Base-by-base conservation (phyloP, 2,113 vertebrate species). In the Bombycilla garrulus region DNA sequence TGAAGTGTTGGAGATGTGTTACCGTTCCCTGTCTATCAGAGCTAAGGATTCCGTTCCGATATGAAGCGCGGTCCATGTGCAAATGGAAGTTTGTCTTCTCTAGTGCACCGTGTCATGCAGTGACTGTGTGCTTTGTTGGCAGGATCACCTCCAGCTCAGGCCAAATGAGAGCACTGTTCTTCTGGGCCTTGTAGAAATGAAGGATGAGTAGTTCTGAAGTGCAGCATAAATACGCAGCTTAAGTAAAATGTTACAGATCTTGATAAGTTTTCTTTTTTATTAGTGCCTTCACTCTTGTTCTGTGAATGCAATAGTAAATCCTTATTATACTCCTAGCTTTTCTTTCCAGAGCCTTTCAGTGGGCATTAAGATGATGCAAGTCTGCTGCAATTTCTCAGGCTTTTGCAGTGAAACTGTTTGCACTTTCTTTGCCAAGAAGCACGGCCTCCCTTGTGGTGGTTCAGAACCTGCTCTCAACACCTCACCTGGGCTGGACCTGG, bases 31-130 rank as follows among this genome's bases (percentile, higher is more conserved):
- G 17, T 29, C 50, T n/a, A 8, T 83, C 22, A 21, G 67, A 91
- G 23, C n/a, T 45, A 56, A 62, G 72, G 81, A 23, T 77, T 69
- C 54, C 6, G 22, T 65, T 71, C 45, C 22, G 12, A 0, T 42
- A 17, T 21, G 45, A 66, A 73, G 29, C 5, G 2, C n/a, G 58
- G 66, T 66, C 48, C 1, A 0, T 17, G 26, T 45, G 45, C 66
- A 69, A 54, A 15, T 62, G 42, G 28, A 44, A 57, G 31, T 24
- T 56, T 12, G 45, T 61, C n/a, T 82, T 72, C 50, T 40, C 19
- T 23, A 4, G 9, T 7, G 16, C 26, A 2, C 23, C 26, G 9
- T 87, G 21, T n/a, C 1, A 1, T 3, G 0, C 35, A 20, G 44
- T 66, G 65, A 13, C 44, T 31, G 11, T 6, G 0, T 62, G 51